Evolutionary conservation across 2,113 vertebrate genomes (phyloP).

Genomic region (Ptilonorhynchus violaceus): DNA sequence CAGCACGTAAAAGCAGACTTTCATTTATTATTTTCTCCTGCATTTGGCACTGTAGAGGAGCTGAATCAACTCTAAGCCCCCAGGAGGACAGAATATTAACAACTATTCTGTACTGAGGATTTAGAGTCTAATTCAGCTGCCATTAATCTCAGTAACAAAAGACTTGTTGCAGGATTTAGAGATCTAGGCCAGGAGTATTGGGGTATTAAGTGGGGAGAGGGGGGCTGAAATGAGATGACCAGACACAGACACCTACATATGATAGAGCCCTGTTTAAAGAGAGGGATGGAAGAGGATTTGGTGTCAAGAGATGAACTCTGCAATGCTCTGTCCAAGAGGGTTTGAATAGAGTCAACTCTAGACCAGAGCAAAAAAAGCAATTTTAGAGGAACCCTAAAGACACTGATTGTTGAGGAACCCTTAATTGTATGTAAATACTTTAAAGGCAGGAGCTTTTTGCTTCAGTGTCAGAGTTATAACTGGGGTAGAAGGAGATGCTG

Average conservation of each 20-base stretch:
- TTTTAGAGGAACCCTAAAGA: background rate
- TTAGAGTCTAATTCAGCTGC: conserved; percentile 14
- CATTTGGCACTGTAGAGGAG: background rate
- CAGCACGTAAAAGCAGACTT: background rate
- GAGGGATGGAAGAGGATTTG: background rate
- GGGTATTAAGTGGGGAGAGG: background rate
- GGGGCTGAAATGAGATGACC: background rate
- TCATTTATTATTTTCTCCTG: background rate
- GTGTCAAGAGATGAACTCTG: background rate
- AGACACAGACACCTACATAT: background rate
- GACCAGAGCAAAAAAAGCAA: background rate
- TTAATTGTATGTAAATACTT: background rate
- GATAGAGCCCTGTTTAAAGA: background rate
- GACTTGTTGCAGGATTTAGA: conserved; percentile 18
- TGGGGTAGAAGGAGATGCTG: background rate
- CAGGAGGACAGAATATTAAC: background rate
- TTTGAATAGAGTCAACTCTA: background rate
- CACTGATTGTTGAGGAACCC: background rate
- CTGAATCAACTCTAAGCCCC: background rate
- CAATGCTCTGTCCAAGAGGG: background rate
- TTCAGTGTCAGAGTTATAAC: background rate
- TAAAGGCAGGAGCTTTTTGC: background rate
- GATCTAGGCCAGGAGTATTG: background rate
- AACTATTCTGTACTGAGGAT: conserved; percentile 17
- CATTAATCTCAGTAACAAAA: conserved; percentile 4